Conservation (phyloP, 2,797 vertebrate species). For the Zenarchopterus dispar region DNA sequence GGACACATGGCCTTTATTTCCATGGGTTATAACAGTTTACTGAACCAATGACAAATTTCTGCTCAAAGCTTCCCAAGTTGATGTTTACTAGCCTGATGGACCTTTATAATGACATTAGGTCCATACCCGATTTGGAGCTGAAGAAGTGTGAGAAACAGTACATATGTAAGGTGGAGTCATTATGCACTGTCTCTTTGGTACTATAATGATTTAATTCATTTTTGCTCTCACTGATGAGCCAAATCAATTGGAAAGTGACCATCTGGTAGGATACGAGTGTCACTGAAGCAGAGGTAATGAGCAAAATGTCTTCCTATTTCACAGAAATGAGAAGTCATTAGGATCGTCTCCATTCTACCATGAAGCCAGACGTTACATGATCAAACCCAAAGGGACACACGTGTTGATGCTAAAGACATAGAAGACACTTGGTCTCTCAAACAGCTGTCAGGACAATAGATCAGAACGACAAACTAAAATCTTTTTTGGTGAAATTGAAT, state of each 20-base stretch:
- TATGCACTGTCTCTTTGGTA: conserved; percentile 82
- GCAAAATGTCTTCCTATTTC: conserved; percentile 83
- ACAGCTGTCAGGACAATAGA: conserved; percentile 7
- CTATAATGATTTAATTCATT: conserved; percentile 86
- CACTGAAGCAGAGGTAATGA: conserved; percentile 85
- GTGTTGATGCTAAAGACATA: conserved; percentile 10
- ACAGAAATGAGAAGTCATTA: conserved; percentile 78
- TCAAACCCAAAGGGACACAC: conserved; percentile 25
- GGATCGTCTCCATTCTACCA: conserved; percentile 64
- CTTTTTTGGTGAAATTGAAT: conserved; percentile 13
- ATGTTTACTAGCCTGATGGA: conserved; percentile 82
- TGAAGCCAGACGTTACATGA: conserved; percentile 37
- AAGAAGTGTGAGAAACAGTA: conserved; percentile 68
- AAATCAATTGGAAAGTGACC: conserved; percentile 92
- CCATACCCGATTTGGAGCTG: conserved; percentile 77
- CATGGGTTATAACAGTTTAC: conserved; percentile 66
- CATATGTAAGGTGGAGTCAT: conserved; percentile 81
- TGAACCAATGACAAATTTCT: conserved; percentile 73
- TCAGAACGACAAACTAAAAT: conserved; percentile 21
- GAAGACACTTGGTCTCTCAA: conserved; percentile 11
- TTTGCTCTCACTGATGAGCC: conserved; percentile 81
- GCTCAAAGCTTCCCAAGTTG: conserved; percentile 82
- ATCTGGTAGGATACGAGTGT: conserved; percentile 85
- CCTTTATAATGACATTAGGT: conserved; percentile 84
- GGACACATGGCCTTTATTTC: conserved; percentile 55